Evolutionary conservation across 2,113 vertebrate species (phyloP).

Genomic region (Notothenia coriiceps): DNA sequence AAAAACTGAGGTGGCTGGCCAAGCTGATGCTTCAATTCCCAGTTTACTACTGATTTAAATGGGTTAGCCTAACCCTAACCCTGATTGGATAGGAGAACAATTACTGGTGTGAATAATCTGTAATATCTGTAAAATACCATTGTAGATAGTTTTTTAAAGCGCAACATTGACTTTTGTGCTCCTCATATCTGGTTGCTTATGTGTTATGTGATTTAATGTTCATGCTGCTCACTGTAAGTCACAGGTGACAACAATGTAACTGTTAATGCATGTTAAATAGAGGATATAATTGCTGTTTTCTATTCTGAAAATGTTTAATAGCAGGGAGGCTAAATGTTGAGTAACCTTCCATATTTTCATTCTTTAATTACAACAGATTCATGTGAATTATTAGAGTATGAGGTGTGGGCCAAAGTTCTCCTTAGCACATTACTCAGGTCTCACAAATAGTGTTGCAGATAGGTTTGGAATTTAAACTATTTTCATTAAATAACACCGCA

Average conservation of each 20-base stretch:
- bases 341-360: background rate
- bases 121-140: conserved; percentile 19
- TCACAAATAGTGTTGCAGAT: background rate
- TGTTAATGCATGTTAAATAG: background rate
- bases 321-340: background rate
- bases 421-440: background rate
- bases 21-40: conserved; percentile 39
- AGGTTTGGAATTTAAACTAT: background rate
- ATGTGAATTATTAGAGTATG: background rate
- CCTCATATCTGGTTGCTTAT: background rate
- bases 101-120: conserved; percentile 19
- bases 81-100: conserved; percentile 23
- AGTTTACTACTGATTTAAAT: conserved; percentile 50
- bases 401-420: background rate
- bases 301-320: background rate
- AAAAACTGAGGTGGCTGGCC: conserved; percentile 45
- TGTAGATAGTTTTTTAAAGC: background rate
- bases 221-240: background rate
- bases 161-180: conserved; percentile 3
- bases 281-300: background rate
- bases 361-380: background rate
- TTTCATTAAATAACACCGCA: background rate
- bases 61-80: no score
- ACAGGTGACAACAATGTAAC: background rate
- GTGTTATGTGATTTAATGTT: background rate